Evolutionary conservation across 2,113 vertebrate genomes (phyloP).

Genomic region (Archilochus colubris): DNA sequence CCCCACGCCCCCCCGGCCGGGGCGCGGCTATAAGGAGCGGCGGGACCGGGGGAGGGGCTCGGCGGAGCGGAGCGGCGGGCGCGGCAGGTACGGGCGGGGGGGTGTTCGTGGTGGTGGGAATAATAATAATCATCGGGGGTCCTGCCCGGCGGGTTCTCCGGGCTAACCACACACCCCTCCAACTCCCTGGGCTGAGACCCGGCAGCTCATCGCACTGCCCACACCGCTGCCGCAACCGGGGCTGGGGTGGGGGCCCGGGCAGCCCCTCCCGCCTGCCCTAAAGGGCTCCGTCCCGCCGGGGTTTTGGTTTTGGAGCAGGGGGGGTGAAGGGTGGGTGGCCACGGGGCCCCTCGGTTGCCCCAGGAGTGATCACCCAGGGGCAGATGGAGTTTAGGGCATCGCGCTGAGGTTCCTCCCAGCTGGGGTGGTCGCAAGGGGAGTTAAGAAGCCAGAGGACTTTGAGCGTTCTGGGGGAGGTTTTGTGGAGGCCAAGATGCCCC

Average conservation of each 20-base stretch:
- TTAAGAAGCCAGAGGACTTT: background rate
- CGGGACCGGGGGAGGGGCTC: background rate
- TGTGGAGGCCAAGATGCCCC: background rate
- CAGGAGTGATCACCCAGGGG: fast-evolving
- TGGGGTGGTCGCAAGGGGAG: background rate
- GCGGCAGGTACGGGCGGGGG: too few species aligned
- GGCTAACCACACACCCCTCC: too few species aligned
- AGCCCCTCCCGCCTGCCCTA: too few species aligned
- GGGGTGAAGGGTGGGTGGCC: background rate
- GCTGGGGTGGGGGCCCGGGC: fast-evolving
- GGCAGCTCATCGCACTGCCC: background rate
- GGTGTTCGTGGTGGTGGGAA: too few species aligned
- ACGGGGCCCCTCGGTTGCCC: fast-evolving
- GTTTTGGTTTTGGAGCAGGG: background rate
- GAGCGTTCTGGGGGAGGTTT: background rate
- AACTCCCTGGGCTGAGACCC: background rate
- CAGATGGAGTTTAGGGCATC: fast-evolving
- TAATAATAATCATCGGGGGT: too few species aligned
- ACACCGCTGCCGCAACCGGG: fast-evolving
- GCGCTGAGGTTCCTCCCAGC: fast-evolving
- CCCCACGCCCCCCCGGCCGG: background rate
- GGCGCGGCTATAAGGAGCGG: conserved; percentile 22
- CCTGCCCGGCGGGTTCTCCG: background rate
- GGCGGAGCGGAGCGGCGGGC: too few species aligned
- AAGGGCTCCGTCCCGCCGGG: background rate